Evolutionary conservation across 2,888 invertebrate species (phyloP).

Genomic region (Eupithecia inturbata): DNA sequence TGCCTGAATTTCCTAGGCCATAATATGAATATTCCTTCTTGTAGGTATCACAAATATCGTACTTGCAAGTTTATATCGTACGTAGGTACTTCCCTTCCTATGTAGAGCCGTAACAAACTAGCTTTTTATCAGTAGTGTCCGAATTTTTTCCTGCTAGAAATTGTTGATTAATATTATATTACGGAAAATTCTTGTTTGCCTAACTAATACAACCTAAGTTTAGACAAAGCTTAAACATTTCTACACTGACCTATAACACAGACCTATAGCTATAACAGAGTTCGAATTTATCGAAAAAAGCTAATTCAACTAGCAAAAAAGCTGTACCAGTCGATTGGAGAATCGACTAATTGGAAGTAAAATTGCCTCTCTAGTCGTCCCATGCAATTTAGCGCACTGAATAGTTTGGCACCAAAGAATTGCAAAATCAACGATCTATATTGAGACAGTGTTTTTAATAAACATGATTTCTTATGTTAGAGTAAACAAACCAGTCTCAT

Average conservation of each 20-base stretch:
- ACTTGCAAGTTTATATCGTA: background rate
- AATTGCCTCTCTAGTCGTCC: slow-evolving; percentile 50
- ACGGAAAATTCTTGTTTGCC: background rate
- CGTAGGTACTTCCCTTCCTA: background rate
- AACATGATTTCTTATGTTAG: background rate
- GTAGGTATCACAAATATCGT: background rate
- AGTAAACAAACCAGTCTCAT: background rate
- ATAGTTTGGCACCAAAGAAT: slow-evolving; percentile 17
- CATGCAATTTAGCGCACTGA: slow-evolving; percentile 38
- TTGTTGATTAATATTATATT: background rate
- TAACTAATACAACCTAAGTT: background rate
- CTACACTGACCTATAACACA: too few species aligned
- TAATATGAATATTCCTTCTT: background rate
- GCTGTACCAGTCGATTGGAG: slow-evolving; percentile 29
- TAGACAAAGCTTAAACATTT: background rate
- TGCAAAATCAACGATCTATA: background rate
- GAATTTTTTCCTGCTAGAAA: background rate
- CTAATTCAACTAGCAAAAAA: slow-evolving; percentile 16
- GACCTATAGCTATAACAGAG: too few species aligned
- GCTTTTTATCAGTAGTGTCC: background rate
- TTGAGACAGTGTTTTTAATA: background rate
- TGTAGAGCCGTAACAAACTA: background rate
- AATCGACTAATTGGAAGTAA: slow-evolving; percentile 53
- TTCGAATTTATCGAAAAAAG: background rate
- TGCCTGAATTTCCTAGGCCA: slow-evolving; percentile 27